Conservation (phyloP, 1,140 invertebrate genomes). For the Dreissena rostriformis region DNA sequence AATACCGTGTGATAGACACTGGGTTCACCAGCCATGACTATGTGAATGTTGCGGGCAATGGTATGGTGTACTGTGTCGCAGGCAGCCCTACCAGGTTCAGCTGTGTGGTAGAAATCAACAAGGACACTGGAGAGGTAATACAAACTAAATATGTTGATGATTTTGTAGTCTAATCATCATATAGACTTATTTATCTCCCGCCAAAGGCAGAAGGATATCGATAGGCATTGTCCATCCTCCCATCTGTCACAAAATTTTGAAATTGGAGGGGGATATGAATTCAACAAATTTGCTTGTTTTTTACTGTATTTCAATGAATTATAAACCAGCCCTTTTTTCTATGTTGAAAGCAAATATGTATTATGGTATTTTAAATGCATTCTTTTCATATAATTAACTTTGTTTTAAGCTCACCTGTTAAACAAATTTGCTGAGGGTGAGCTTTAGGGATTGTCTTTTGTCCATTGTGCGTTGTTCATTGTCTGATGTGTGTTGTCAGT, state of each 20-base stretch:
- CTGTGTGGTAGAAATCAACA: slow-evolving; percentile 67
- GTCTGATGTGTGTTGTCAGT: too few relatives aligned
- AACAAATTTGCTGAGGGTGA: too few relatives aligned
- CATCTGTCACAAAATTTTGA: too few relatives aligned
- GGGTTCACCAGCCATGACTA: slow-evolving; percentile 62
- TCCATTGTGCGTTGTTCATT: too few relatives aligned
- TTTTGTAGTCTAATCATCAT: background rate
- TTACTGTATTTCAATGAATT: too few relatives aligned
- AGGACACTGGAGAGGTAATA: slow-evolving; percentile 64
- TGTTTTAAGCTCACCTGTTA: too few relatives aligned
- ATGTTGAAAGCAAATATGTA: background rate
- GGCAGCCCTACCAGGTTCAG: slow-evolving; percentile 68
- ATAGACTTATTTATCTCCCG: background rate
- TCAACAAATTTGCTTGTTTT: background rate
- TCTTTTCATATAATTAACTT: too few relatives aligned
- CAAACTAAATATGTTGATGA: background rate
- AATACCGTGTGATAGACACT: slow-evolving; percentile 67
- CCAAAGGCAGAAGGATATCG: too few relatives aligned
- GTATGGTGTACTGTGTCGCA: slow-evolving; percentile 70
- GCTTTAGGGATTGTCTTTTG: too few relatives aligned
- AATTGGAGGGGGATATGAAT: background rate
- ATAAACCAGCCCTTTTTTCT: background rate
- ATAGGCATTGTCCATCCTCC: too few relatives aligned
- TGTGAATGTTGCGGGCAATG: slow-evolving; percentile 60
- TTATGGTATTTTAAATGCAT: too few relatives aligned